Evolutionary conservation across 2,113 vertebrate species (phyloP), one percentile per base, ranked within the genome.

Genomic region (Ploceus nigricollis): DNA sequence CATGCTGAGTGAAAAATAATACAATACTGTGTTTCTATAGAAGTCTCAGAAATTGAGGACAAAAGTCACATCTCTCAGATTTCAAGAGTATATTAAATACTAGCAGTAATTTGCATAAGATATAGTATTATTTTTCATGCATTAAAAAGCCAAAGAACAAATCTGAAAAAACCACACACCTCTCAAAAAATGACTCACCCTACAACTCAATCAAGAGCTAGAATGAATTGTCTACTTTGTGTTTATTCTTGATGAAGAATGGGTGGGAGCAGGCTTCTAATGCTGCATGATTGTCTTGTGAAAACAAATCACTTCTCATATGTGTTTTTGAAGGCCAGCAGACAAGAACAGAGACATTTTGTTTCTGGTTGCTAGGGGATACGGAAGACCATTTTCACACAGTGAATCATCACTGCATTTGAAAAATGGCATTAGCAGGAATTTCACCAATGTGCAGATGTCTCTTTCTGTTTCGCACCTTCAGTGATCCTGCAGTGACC

Each of bases 351-450:
- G 88, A 96, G 51, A 93, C 13, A 93, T 97, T 95, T 92, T 95
- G 85, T 75, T 93, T 97, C 92, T 86, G 78, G 97, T 96, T 97
- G 95, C 95, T 61, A 95, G 24, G 94, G 94, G 96, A 94, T 96
- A 97, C 89, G 90, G 70, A 64, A 80, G 76, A 96, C 54, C 16
- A 0, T 92, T 97, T 94, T 63, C 92, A 95, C 93, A 94, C 27
- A 94, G 87, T 28, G 72, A 96, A 90, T 85, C 90, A 95, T 61
- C 69, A 42, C 65, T 47, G 73, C 44, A 25, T 86, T 91, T 87
- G 44, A 96, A 85, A 96, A 96, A 91, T 11, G 15, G 71, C 27
- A 25, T 68, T 84, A 94, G 64, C 57, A 77, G 35, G 69, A 91
- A 91, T 92, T 90, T 93, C 71, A 70, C 15, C 0, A 0, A 33